Percentiles rank a stretch among this genome's conserved stretches.
Evolutionary conservation across 2,797 vertebrate genomes (phyloP).

Genomic region (Brachyrhaphis roseni): DNA sequence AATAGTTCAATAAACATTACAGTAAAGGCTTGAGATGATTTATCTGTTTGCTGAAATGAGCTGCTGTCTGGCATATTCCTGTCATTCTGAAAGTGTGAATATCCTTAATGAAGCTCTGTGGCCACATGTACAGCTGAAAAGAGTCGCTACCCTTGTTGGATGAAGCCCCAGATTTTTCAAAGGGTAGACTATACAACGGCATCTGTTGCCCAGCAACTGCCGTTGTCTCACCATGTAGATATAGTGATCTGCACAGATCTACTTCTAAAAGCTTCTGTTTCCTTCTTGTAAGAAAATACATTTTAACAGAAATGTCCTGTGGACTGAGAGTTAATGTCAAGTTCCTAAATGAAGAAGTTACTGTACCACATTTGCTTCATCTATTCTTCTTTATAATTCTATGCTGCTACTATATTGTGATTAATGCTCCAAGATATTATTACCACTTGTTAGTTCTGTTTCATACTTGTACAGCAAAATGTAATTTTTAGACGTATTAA

Average conservation of each 20-base stretch:
- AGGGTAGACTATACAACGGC: constrained; percentile 35
- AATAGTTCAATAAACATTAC: constrained; percentile 8
- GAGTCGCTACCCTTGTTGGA: constrained; percentile 50
- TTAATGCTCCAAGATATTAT: not conserved
- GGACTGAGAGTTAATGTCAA: not conserved
- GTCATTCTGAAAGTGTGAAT: constrained; percentile 19
- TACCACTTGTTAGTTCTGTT: not conserved
- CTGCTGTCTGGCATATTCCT: constrained; percentile 15
- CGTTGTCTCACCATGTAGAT: constrained; percentile 36
- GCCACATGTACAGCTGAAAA: constrained; percentile 51
- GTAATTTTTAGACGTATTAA: not conserved
- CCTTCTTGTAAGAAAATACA: not conserved
- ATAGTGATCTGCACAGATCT: constrained; percentile 5
- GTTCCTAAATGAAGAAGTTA: constrained; percentile 9
- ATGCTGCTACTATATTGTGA: not conserved
- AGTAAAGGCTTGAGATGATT: constrained; percentile 12
- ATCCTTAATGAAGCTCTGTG: constrained; percentile 33
- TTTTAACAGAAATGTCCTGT: constrained; percentile 23
- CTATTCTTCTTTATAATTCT: not conserved
- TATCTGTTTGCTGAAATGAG: constrained; percentile 24
- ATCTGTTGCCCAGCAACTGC: constrained; percentile 69
- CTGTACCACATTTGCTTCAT: not conserved
- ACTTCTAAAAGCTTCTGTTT: not conserved
- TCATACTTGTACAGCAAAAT: not conserved
- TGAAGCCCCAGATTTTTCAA: constrained; percentile 51